Evolutionary conservation across 2,888 invertebrate species (phyloP).

Genomic region (Brachyopa scutellaris): DNA sequence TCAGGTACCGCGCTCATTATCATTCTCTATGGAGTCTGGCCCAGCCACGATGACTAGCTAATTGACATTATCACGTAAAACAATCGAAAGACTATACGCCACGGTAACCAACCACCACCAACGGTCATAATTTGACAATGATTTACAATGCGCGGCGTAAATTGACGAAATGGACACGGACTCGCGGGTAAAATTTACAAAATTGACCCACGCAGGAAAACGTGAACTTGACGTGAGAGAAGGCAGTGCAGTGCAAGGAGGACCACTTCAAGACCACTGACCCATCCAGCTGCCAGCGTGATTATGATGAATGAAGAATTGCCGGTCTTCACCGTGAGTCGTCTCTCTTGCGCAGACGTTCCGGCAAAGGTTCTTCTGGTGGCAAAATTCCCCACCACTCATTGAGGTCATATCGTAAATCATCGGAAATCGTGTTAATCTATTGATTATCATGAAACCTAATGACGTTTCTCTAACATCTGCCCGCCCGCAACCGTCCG

Average conservation of each 20-base stretch:
- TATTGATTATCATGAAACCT: slow-evolving; percentile 70
- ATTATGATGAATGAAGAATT: slow-evolving; percentile 71
- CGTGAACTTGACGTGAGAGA: slow-evolving; percentile 66
- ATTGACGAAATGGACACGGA: slow-evolving; percentile 62
- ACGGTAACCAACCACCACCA: slow-evolving; percentile 32
- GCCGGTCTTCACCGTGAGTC: slow-evolving; percentile 33
- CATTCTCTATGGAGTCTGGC: slow-evolving; percentile 11
- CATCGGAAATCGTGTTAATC: slow-evolving; percentile 71
- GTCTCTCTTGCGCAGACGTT: not conserved
- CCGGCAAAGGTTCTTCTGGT: slow-evolving; percentile 22
- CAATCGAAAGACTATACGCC: slow-evolving; percentile 59
- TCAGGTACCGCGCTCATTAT: slow-evolving; percentile 24
- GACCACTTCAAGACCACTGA: slow-evolving; percentile 36
- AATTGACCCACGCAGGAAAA: slow-evolving; percentile 69
- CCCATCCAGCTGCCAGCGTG: slow-evolving; percentile 59
- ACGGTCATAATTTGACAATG: slow-evolving; percentile 72
- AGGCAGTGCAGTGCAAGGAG: slow-evolving; percentile 46
- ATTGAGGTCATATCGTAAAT: slow-evolving; percentile 72
- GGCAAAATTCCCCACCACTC: slow-evolving; percentile 49
- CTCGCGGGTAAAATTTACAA: slow-evolving; percentile 51
- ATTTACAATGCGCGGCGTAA: slow-evolving; percentile 68
- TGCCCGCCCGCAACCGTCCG: not conserved
- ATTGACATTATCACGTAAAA: slow-evolving; percentile 71
- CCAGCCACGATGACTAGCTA: slow-evolving; percentile 66
- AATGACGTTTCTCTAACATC: slow-evolving; percentile 66